Evolutionary conservation across 2,888 invertebrate genomes (phyloP), one percentile per base, ranked within the genome.

Genomic region (Cephus pygmeus): DNA sequence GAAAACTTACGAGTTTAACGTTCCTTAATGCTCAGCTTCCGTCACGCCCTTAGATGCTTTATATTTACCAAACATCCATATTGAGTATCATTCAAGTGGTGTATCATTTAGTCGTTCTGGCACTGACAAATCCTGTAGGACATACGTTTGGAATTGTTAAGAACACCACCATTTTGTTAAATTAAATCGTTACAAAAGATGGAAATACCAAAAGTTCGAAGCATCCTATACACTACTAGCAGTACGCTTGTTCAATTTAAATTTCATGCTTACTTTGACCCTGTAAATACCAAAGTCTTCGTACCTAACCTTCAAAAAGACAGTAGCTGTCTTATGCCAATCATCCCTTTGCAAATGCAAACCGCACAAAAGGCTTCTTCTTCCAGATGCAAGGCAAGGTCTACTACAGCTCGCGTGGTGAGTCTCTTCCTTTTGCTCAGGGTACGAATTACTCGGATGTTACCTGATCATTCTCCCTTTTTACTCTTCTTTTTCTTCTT

Each of bases 251-350:
- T 40, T 56, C 56, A 56, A 23, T 86, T 77, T 81, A 86, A 86
- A 90, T 90, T 90, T 88, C 88, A 90, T 88, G 89, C 86, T 89
- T 90, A 88, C 89, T 90, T 90, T 89, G 85, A 83, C 83, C 81
- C 80, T 82, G 82, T 87, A 83, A 87, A 88, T 89, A 83, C 73
- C 71, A 76, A 73, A 12, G 23, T 56, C n/a, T 76, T 33, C 69
- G 56, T 56, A 23, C 69, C n/a, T 76, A 31, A 34, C 71, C 69
- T 73, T 80, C 79, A 83, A 79, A 82, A 79, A 83, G 81, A 80
- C 78, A 82, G 83, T 73, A 73, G 77, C 40, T 73, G 71, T 76
- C 73, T 77, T 76, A 69, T 78, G 82, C 79, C 83, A 82, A 85
- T 85, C 83, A 82, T 80, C 82, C 78, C 82, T 56, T 76, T 82